Evolutionary conservation across 2,113 vertebrate species (phyloP).

Genomic region (Gambusia affinis): DNA sequence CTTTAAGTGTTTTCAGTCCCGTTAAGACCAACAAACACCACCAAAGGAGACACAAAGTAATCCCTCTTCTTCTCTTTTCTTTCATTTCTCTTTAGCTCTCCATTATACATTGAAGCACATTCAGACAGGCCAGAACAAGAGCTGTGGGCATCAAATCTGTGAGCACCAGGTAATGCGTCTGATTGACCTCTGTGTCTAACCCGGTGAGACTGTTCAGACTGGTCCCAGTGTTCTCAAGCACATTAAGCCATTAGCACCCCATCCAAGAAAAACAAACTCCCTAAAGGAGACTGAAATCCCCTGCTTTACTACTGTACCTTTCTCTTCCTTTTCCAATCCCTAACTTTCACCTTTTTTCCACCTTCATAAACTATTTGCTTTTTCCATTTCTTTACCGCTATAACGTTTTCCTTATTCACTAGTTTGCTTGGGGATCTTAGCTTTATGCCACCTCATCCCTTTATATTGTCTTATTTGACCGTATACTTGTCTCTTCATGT

Average conservation of each 20-base stretch:
- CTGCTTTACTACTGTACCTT: slow-evolving; percentile 8
- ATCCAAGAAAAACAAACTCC: slow-evolving; percentile 55
- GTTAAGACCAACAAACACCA: slow-evolving; percentile 74
- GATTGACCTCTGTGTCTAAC: slow-evolving; percentile 38
- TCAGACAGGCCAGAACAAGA: slow-evolving; percentile 36
- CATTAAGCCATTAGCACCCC: slow-evolving; percentile 66
- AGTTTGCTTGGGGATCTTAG: not conserved
- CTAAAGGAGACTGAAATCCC: slow-evolving; percentile 39
- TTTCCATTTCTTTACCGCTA: slow-evolving; percentile 18
- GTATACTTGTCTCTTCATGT: not conserved
- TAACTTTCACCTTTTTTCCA: slow-evolving; percentile 14
- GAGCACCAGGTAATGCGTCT: slow-evolving; percentile 36
- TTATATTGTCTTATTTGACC: not conserved
- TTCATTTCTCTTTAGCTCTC: slow-evolving; percentile 23
- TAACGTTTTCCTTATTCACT: not conserved
- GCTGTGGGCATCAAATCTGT: slow-evolving; percentile 4
- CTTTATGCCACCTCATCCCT: not conserved
- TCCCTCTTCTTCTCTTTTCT: slow-evolving; percentile 25
- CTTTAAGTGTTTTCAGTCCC: slow-evolving; percentile 74
- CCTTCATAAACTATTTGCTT: slow-evolving; percentile 13
- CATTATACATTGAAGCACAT: slow-evolving; percentile 37
- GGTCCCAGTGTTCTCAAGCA: slow-evolving; percentile 51
- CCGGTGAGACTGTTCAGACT: slow-evolving; percentile 47
- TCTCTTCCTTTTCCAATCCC: not conserved
- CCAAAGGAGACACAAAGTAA: slow-evolving; percentile 57